These are phyloP conservation scores for Nothobranchius kuhntae DNA, from an alignment of 2,113 vertebrate species.

Conservation along the genomic window DNA sequence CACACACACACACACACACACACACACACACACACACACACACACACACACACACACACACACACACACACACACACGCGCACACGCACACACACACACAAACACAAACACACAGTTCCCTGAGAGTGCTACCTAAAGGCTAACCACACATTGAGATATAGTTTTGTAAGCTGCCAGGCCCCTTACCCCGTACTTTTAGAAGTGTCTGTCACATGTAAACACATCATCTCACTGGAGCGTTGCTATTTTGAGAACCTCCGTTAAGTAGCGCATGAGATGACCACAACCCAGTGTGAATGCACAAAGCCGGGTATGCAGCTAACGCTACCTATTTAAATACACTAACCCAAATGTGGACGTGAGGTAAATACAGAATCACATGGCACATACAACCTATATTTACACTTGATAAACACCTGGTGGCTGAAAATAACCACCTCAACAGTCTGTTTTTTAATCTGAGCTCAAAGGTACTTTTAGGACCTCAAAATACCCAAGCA, in stretches of 20 bases:
- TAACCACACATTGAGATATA: constrained; percentile 67
- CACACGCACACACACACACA: not conserved
- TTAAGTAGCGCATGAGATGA: constrained; percentile 40
- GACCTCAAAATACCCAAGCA: not conserved
- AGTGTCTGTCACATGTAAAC: constrained; percentile 68
- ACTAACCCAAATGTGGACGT: constrained; percentile 35
- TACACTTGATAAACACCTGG: constrained; percentile 70
- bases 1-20: not conserved
- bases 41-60: constrained; percentile 32
- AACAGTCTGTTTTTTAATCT: constrained; percentile 45
- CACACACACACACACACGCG: constrained; percentile 35
- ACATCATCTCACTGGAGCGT: constrained; percentile 56
- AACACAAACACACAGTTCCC: constrained; percentile 25
- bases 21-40: constrained; percentile 34
- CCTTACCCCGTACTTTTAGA: constrained; percentile 38
- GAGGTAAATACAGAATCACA: constrained; percentile 23
- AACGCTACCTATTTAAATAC: constrained; percentile 42
- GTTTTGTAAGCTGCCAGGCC: constrained; percentile 60
- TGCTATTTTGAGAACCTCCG: constrained; percentile 63
- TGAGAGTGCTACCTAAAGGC: constrained; percentile 55
- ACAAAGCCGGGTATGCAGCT: constrained; percentile 36
- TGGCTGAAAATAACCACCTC: constrained; percentile 47
- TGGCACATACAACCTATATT: constrained; percentile 47
- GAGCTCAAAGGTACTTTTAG: constrained; percentile 46
- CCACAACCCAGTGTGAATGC: constrained; percentile 32